These are phyloP conservation scores for Anthophora plumipes DNA, from an alignment of 2,888 invertebrate genomes.

Conservation along the genomic window DNA sequence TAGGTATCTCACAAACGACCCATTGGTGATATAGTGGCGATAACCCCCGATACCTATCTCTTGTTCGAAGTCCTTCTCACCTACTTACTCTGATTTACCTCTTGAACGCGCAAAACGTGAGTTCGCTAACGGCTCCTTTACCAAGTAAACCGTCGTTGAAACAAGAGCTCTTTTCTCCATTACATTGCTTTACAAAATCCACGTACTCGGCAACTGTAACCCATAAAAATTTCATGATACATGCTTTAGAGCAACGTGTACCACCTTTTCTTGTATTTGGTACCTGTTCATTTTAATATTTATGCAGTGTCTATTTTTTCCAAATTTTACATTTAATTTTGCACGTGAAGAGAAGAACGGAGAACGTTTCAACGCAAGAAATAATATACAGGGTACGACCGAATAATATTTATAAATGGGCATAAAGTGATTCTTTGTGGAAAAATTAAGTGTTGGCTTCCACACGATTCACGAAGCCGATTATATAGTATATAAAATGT, in stretches of 20 bases:
- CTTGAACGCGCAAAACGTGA: slow-evolving; percentile 69
- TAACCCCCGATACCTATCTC: slow-evolving; percentile 73
- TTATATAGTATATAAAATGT: too few species aligned
- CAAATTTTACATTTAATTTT: neutral
- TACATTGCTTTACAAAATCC: slow-evolving; percentile 34
- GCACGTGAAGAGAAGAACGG: slow-evolving; percentile 10
- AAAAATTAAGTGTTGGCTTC: too few species aligned
- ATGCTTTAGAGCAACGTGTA: neutral
- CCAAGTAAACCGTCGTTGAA: slow-evolving; percentile 46
- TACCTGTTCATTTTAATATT: neutral
- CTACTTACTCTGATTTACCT: slow-evolving; percentile 77
- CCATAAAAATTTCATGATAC: slow-evolving; percentile 14
- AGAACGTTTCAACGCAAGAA: slow-evolving; percentile 49
- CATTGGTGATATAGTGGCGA: slow-evolving; percentile 78
- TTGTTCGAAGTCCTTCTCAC: slow-evolving; percentile 74
- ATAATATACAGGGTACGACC: too few species aligned
- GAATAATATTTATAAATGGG: too few species aligned
- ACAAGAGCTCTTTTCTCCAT: slow-evolving; percentile 27
- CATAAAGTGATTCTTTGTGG: too few species aligned
- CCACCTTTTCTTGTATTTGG: neutral
- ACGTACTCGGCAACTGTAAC: neutral
- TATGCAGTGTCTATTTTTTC: neutral
- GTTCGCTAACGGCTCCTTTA: slow-evolving; percentile 63
- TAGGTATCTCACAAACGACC: slow-evolving; percentile 75
- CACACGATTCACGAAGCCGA: too few species aligned